These are phyloP conservation scores for Bombus cullumanus DNA, from an alignment of 1,140 invertebrate genomes.

Conservation along the genomic window DNA sequence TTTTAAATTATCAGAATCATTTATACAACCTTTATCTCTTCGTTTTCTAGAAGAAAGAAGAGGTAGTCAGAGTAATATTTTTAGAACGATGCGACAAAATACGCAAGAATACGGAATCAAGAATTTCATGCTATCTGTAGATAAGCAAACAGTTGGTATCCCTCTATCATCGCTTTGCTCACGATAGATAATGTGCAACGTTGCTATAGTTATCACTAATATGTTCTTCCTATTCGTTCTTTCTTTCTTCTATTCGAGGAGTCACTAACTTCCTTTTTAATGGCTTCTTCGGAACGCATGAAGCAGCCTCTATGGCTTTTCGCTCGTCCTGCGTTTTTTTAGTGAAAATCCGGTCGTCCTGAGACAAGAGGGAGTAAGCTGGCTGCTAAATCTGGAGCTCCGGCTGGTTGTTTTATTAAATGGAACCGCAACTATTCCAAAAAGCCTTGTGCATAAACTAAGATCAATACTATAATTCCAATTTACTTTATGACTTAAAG, in stretches of 20 bases:
- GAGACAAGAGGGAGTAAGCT: conserved; percentile 38
- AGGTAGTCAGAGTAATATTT: background rate
- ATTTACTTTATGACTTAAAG: background rate
- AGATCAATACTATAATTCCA: background rate
- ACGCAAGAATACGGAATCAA: conserved; percentile 50
- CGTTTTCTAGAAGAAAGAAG: background rate
- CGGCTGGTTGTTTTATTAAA: conserved; percentile 4
- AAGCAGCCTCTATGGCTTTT: background rate
- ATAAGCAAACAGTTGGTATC: conserved; percentile 62
- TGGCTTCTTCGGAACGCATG: background rate
- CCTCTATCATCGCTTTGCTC: conserved; percentile 44
- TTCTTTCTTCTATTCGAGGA: background rate
- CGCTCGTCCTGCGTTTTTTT: conserved; percentile 12
- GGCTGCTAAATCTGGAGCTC: conserved; percentile 35
- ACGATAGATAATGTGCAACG: conserved; percentile 60
- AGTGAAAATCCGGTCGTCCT: conserved; percentile 4
- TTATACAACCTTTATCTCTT: too few relatives aligned
- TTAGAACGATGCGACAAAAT: conserved; percentile 29
- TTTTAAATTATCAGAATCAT: background rate
- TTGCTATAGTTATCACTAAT: conserved; percentile 44
- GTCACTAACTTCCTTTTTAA: background rate
- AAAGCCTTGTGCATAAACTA: background rate
- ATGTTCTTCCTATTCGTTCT: background rate
- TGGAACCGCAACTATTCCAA: background rate
- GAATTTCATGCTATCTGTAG: conserved; percentile 45